Evolutionary conservation across 2,888 invertebrate genomes (phyloP), one percentile per base, ranked within the genome.

Genomic region (Pediacus dermestoides): DNA sequence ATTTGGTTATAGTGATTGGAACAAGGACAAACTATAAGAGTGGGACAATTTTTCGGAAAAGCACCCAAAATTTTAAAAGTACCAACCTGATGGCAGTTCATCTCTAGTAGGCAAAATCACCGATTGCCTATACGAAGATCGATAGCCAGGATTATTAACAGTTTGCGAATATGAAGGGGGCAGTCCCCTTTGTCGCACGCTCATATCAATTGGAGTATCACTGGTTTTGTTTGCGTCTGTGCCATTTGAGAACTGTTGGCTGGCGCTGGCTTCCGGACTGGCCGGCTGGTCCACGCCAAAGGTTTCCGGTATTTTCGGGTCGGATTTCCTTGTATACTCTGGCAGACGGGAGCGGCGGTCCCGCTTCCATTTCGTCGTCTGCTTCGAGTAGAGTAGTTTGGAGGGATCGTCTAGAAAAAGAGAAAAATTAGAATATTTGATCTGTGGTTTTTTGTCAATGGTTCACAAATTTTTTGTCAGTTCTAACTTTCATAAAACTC

Each of bases 301-400:
- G 4, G 55, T 62, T 48, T 66, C 67, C 33, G 68, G 58, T 42
- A 66, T 52, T 53, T 68, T 68, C 11, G 66, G 65, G 43, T 69
- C 69, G 4, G 67, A 66, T 46, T 67, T 70, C 34, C 70, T 57
- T 11, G 66, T 60, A 45, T 70, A 70, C 46, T 70, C 70, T 6
- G 70, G 66, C 10, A 64, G 58, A n/a, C 68, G 64, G 35, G 70
- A 66, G 13, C 83, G 74, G 22, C 84, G 74, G 48, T 85, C 84
- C 33, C 83, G 74, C 44, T 83, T 77, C 84, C 84, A 84, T 69
- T 83, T 82, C 35, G 81, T 76, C 4, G 82, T 82, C 55, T 82
- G 82, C 64, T 81, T 83, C 40, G 31, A 53, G 46, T 18, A 40
- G 16, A 52, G 43, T 39, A 58, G 58, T 34, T 52, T 53, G 9